Conservation (phyloP, 1,140 invertebrate genomes). For the Camponotus floridanus region DNA sequence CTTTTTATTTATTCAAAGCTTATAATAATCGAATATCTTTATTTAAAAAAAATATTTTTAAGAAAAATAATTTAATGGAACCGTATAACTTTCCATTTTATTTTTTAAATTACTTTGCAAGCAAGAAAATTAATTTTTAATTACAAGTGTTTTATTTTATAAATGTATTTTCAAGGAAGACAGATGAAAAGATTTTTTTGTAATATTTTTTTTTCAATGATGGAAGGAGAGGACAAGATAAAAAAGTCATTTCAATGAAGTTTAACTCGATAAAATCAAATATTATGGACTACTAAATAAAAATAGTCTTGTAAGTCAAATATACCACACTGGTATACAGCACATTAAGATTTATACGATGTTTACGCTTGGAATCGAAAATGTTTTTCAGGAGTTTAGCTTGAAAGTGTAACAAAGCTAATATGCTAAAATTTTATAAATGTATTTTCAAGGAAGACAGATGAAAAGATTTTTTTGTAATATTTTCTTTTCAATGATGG, state of each 20-base stretch:
- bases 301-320: background rate
- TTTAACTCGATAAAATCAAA: slow-evolving; percentile 19
- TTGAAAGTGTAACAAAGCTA: background rate
- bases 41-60: no score
- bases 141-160: background rate
- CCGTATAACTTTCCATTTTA: no score
- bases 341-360: background rate
- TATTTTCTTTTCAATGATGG: background rate
- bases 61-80: no score
- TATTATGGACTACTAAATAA: no score
- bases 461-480: background rate
- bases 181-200: background rate
- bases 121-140: background rate
- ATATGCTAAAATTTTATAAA: slow-evolving; percentile 42
- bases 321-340: no score
- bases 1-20: no score
- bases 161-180: background rate
- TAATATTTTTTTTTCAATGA: background rate
- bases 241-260: background rate
- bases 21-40: no score
- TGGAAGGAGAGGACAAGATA: background rate
- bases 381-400: background rate
- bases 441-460: background rate
- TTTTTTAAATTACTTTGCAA: no score
- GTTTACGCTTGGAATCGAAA: background rate